Evolutionary conservation across 2,113 vertebrate genomes (phyloP), one percentile per base, ranked within the genome.

Genomic region (Semnopithecus entellus): DNA sequence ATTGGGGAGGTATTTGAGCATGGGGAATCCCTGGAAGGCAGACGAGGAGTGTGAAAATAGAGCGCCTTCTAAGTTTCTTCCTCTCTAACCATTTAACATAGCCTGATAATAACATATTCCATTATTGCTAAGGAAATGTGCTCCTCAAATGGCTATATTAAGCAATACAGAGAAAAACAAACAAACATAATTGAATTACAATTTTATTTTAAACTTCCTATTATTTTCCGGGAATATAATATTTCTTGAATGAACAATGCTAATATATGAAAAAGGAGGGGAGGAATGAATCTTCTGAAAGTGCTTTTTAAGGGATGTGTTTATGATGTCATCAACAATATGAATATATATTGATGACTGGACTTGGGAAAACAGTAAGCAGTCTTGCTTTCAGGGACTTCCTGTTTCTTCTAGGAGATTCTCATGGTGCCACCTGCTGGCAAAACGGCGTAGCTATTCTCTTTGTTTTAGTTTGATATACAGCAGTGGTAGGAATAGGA

Each of bases 1-100:
- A 79, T 97, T 6, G 35, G 89, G 14, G 98, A 98, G n/a, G 96
- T 98, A 85, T 99, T 98, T 16, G 86, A 96, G 25, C 95, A 91
- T 1, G n/a, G 93, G 61, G 55, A 92, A 1, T 30, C 22, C 48
- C 13, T 50, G 48, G 13, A 35, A 40, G 8, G 79, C 43, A 61
- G 23, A 1, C 55, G 22, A 4, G 2, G 40, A 18, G 8, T 45
- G 20, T 55, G 57, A 48, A 35, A n/a, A 35, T 17, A 32, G 55
- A 8, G 10, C 0, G 6, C 20, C 55, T 11, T 2, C 48, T 55
- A 35, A 64, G 9, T n/a, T 18, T 6, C 79, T 88, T 75, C 48
- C 27, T 91, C 48, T 81, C 38, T 59, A 59, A 52, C 32, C 70
- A 11, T 8, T 52, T 45, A 6, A 40, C n/a, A 14, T 2, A 66